A percentile compares a stretch with the other conserved stretches of the same genome.
Conservation (phyloP, 2,888 invertebrate species). For the Sarcophaga variegata region DNA sequence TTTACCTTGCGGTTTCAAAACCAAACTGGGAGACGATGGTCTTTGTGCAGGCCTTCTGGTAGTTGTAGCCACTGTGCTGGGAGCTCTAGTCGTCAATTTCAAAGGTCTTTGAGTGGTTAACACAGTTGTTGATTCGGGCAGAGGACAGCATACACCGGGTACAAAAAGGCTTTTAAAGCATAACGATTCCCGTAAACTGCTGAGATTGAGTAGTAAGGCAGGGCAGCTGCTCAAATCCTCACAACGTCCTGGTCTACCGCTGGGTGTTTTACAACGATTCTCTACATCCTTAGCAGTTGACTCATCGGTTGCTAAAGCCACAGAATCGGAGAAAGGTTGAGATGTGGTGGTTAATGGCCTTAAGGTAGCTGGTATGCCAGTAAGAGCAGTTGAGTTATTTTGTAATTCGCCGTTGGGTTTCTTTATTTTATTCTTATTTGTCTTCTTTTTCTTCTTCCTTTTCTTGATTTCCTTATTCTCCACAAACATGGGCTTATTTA, state of each 20-base stretch:
- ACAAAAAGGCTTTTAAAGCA: constrained; percentile 96
- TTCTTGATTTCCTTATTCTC: constrained; percentile 80
- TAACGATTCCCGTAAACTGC: constrained; percentile 91
- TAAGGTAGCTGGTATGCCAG: constrained; percentile 74
- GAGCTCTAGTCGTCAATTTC: constrained; percentile 76
- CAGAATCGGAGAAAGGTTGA: constrained; percentile 70
- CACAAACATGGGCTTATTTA: constrained; percentile 75
- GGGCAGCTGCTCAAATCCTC: constrained; percentile 95
- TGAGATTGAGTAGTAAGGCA: constrained; percentile 90
- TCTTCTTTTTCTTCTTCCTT: constrained; percentile 78
- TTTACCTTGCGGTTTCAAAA: constrained; percentile 80
- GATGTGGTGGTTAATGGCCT: constrained; percentile 72
- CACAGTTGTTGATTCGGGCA: constrained; percentile 79
- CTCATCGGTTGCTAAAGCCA: constrained; percentile 82
- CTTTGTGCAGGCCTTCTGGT: constrained; percentile 77
- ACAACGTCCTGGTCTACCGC: constrained; percentile 90
- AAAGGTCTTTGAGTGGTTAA: constrained; percentile 78
- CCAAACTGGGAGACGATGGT: constrained; percentile 76
- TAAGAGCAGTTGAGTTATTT: constrained; percentile 64
- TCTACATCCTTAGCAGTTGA: constrained; percentile 83
- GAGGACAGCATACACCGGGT: constrained; percentile 95
- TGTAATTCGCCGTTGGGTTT: constrained; percentile 76
- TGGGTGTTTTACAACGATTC: constrained; percentile 90
- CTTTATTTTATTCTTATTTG: constrained; percentile 79
- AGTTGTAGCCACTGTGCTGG: constrained; percentile 79